Evolutionary conservation across 2,113 vertebrate genomes (phyloP), one percentile per base, ranked within the genome.

Genomic region (Platycercus adscitus): DNA sequence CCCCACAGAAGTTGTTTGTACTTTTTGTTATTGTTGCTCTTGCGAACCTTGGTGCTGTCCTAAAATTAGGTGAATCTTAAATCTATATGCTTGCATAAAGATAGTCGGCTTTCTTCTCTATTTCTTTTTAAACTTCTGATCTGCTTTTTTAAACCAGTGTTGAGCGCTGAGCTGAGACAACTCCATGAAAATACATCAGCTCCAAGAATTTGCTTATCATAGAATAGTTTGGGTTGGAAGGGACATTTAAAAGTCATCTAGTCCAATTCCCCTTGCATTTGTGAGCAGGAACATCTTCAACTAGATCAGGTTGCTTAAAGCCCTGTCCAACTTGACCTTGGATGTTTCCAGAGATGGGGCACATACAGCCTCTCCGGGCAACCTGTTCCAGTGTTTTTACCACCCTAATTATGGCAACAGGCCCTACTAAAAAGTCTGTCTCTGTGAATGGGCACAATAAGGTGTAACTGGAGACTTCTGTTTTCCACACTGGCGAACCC

Each of bases 401-500:
- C 5, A 53, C 4, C 9, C 0, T 0, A 6, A 8, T 19, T 0
- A 4, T 92, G 55, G 55, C 56, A 66, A 7, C 0, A 8, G 20
- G 7, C 4, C 8, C 5, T 85, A 4, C 26, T 92, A 28, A 56
- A 44, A n/a, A 9, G 9, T 69, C 24, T 64, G 26, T 25, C 9
- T 13, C 12, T 9, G 4, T 70, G 28, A 33, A 88, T 44, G n/a
- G n/a, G 26, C 11, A 2, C 9, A 33, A 0, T 63, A 63, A 58
- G 4, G 3, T 26, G 10, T 89, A 4, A 7, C 20, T 10, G 4
- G 7, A 52, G 33, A 37, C 41, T 61, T 79, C 13, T 71, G 5
- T 52, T 29, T 15, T 77, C 25, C 16, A 63, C 8, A 9, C 37
- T 56, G 46, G 77, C 13, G 8, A 71, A 20, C 21, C 7, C 2